Evolutionary conservation across 2,888 invertebrate species (phyloP), one percentile per base, ranked within the genome.

Genomic region (Diplolepis rosae): DNA sequence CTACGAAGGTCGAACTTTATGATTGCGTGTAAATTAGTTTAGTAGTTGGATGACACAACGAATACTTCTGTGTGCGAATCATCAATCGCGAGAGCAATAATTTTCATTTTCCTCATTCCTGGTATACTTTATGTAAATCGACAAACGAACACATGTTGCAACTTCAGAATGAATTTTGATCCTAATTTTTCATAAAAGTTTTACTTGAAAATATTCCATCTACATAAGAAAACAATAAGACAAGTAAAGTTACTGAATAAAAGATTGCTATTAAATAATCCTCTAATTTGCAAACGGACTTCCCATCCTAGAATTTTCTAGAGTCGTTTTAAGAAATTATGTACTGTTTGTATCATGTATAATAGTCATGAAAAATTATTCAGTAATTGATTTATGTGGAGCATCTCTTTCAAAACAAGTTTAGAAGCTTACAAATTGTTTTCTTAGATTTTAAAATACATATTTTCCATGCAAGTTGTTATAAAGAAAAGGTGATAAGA

Each of bases 1-100:
- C 66, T 56, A 28, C 35, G 66, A 70, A 70, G 70, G 70, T 56
- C 67, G 42, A 15, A 65, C 39, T 65, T 69, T 32, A 42, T 69
- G 65, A 18, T 50, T 67, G 71, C 51, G 51, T 67, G 45, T 66
- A 39, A 67, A 67, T 70, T 61, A 56, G 50, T 28, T 51, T 61
- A 70, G 50, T 61, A 67, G 24, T 56, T 45, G 22, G 13, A 28
- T 35, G 50, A 24, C 61, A 45, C 39, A 51, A 35, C 56, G 66
- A 70, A 66, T 66, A 52, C 24, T 68, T 68, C 54, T 48, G 39
- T 50, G 27, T 45, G 13, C 27, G 35, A 27, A 42, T 39, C 51
- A 32, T 18, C 50, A 15, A n/a, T 30, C 18, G 28, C 11, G 35
- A 65, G 22, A 69, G 48, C 32, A 27, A n/a, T n/a, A n/a, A 4